Evolutionary conservation across 2,113 vertebrate species (phyloP).

Genomic region (Tragelaphus buxtoni): DNA sequence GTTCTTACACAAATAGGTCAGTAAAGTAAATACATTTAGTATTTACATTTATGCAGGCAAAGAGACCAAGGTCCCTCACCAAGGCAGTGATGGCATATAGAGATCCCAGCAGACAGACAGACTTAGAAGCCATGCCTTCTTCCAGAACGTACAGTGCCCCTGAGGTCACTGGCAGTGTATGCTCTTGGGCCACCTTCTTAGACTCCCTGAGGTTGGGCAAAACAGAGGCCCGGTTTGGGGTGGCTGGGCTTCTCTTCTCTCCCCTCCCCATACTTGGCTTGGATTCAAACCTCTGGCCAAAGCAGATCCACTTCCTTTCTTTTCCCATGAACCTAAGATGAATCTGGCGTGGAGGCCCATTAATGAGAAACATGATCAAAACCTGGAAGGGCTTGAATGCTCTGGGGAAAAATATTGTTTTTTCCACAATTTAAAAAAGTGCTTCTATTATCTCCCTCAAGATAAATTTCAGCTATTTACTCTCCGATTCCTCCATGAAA

Average conservation of each 20-base stretch:
- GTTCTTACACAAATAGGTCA: conserved; percentile 1
- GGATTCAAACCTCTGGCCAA: conserved; percentile 43
- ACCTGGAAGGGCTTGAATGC: conserved; percentile 43
- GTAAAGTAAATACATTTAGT: neutral
- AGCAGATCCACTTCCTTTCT: neutral
- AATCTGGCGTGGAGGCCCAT: conserved; percentile 43
- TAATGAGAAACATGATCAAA: conserved; percentile 64
- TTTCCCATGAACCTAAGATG: conserved; percentile 33
- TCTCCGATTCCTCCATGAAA: conserved; percentile 48
- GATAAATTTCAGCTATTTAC: conserved; percentile 67
- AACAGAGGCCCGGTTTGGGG: neutral
- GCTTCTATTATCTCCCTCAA: conserved; percentile 62
- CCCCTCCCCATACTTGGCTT: neutral
- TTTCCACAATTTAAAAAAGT: conserved; percentile 53
- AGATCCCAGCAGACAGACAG: neutral
- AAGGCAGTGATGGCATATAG: neutral
- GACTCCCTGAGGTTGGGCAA: neutral
- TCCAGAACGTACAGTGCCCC: neutral
- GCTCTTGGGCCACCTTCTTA: neutral
- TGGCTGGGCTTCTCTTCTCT: neutral
- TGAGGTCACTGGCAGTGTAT: neutral
- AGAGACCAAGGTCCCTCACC: neutral
- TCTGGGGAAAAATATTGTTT: conserved; percentile 62
- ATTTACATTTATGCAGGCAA: neutral
- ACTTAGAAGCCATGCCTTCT: neutral